phyloP scores from a whole-genome alignment of 2,888 invertebrate species.

The Germaria angustata region DNA sequence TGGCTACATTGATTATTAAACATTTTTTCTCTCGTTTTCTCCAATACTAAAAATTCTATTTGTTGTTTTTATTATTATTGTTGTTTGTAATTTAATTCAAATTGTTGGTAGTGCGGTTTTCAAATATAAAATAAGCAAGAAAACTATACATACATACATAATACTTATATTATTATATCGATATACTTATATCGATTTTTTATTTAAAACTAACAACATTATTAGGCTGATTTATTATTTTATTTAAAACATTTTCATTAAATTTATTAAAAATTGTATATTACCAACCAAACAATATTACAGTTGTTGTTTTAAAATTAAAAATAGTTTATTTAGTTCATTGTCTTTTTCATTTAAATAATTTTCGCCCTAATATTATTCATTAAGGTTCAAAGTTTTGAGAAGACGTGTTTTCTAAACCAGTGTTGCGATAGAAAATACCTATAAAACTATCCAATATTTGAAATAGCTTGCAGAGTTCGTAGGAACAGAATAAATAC shows the following conservation, averaged over 20 bases:
- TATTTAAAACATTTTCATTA: background rate
- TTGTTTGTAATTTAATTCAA: constrained; percentile 45
- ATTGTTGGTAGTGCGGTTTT: constrained; percentile 57
- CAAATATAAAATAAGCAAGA: background rate
- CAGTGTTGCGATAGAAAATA: too few species aligned
- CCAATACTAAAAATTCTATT: background rate
- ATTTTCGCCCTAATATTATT: too few species aligned
- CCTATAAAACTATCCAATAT: too few species aligned
- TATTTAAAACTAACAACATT: background rate
- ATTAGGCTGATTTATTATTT: background rate
- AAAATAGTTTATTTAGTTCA: too few species aligned
- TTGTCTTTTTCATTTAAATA: too few species aligned
- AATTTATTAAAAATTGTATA: background rate
- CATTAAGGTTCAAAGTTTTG: too few species aligned
- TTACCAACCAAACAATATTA: too few species aligned
- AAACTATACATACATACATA: constrained; percentile 37
- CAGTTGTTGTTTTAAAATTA: too few species aligned
- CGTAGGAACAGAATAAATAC: too few species aligned
- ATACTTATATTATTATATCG: too few species aligned
- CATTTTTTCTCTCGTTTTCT: constrained; percentile 12
- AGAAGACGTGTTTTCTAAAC: too few species aligned
- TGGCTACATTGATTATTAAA: constrained; percentile 45
- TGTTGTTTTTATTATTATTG: constrained; percentile 9
- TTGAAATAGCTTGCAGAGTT: too few species aligned
- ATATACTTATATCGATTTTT: constrained; percentile 42